These are phyloP conservation scores for Oscheius sp. DNA, from an alignment of 2,888 invertebrate species.

Conservation along the genomic window DNA sequence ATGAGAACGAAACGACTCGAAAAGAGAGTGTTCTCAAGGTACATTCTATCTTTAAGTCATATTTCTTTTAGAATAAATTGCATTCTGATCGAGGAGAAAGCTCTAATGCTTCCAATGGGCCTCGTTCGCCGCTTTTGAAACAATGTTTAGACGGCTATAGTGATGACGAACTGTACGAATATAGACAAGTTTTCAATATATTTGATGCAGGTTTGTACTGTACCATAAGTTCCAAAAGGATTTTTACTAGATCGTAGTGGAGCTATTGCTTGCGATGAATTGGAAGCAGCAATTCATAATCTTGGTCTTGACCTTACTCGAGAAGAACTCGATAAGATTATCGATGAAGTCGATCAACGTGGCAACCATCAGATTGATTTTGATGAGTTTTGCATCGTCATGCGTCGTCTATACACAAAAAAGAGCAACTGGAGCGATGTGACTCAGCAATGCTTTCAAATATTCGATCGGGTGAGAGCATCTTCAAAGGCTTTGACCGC, in stretches of 20 bases:
- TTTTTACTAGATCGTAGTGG: constrained; percentile 50
- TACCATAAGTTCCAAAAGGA: background rate
- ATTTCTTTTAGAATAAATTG: constrained; percentile 51
- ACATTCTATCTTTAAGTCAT: background rate
- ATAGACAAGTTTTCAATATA: constrained; percentile 69
- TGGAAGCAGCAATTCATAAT: constrained; percentile 67
- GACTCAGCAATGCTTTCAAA: constrained; percentile 65
- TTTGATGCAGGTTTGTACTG: constrained; percentile 61
- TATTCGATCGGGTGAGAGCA: constrained; percentile 68
- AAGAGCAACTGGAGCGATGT: constrained; percentile 68
- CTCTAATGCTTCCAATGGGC: constrained; percentile 14
- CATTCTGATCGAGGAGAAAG: constrained; percentile 59
- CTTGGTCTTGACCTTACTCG: constrained; percentile 64
- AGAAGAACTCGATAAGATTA: constrained; percentile 66
- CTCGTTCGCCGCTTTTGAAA: constrained; percentile 42
- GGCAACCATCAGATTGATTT: constrained; percentile 70
- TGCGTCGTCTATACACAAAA: constrained; percentile 64
- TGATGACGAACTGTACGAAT: constrained; percentile 65
- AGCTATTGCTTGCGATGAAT: constrained; percentile 56
- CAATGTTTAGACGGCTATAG: constrained; percentile 57
- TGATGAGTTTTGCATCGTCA: constrained; percentile 64
- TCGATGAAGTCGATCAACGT: constrained; percentile 67
- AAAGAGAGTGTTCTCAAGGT: background rate
- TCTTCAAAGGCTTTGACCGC: constrained; percentile 1
- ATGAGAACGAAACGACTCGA: background rate